Conservation (phyloP, 1,140 invertebrate species). For the Polypedilum pembai region DNA sequence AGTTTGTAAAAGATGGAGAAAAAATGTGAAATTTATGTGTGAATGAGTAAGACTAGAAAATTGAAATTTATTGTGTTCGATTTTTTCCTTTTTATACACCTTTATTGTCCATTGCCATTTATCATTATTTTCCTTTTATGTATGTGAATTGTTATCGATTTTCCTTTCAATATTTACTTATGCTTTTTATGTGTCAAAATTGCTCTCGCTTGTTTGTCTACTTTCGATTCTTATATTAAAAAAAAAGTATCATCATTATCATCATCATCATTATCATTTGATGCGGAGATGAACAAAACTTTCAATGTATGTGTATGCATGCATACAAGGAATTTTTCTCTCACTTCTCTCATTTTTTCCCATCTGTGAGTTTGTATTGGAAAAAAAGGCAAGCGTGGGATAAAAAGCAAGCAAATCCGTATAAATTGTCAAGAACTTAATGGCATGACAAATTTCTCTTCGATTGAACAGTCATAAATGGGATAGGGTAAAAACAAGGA, state of each 20-base stretch:
- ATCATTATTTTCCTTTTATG: not conserved
- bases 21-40: not conserved
- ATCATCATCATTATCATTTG: too few relatives aligned
- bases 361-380: not conserved
- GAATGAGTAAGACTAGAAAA: not conserved
- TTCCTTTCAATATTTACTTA: not conserved
- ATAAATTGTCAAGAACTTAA: slow-evolving; percentile 13
- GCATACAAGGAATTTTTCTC: not conserved
- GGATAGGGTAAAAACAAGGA: not conserved
- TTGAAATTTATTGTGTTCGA: slow-evolving; percentile 13
- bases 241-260: too few relatives aligned
- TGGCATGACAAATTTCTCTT: not conserved
- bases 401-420: not conserved
- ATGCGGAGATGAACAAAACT: not conserved
- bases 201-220: too few relatives aligned
- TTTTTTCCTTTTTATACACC: not conserved
- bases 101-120: too few relatives aligned
- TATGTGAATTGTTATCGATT: slow-evolving; percentile 7
- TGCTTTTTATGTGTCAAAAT: slow-evolving; percentile 3
- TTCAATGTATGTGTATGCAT: not conserved
- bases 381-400: not conserved
- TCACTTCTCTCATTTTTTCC: not conserved
- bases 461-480: not conserved
- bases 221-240: too few relatives aligned
- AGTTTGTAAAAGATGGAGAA: not conserved